These are phyloP conservation scores for Tapirus indicus DNA, from an alignment of 2,797 vertebrate species.

Conservation along the genomic window DNA sequence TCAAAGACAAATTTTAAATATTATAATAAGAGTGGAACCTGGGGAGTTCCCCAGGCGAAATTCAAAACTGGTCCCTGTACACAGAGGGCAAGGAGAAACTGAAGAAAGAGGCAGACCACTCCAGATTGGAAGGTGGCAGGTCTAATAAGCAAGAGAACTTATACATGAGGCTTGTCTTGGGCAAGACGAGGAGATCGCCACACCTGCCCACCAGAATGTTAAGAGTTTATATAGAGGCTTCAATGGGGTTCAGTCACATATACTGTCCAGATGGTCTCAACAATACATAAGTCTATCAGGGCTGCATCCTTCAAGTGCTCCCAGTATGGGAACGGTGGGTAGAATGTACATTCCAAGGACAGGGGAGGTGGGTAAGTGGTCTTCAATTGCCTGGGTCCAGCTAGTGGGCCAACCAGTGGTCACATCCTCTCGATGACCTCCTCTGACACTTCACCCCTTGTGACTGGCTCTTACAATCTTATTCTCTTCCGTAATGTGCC, in stretches of 20 bases:
- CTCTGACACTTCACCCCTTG: no score
- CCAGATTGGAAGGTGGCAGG: not conserved
- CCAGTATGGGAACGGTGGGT: not conserved
- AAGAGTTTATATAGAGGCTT: not conserved
- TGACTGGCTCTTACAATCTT: no score
- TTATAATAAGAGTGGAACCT: not conserved
- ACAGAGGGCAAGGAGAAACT: not conserved
- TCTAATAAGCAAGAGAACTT: not conserved
- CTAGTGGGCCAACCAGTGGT: not conserved
- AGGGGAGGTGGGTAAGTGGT: not conserved
- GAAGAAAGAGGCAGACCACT: not conserved
- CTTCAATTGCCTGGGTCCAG: not conserved
- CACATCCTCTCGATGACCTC: not conserved
- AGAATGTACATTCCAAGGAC: not conserved
- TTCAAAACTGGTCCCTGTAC: not conserved
- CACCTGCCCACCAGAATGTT: no score
- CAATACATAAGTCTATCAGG: not conserved
- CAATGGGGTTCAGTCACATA: not conserved
- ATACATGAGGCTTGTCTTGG: not conserved
- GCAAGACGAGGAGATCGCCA: not conserved
- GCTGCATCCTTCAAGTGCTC: not conserved
- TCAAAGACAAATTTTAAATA: not conserved
- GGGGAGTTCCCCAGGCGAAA: not conserved
- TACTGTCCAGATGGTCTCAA: not conserved
- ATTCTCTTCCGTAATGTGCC: no score